Base-by-base conservation (phyloP, 2,888 invertebrate species). In the Machimus rusticus region DNA sequence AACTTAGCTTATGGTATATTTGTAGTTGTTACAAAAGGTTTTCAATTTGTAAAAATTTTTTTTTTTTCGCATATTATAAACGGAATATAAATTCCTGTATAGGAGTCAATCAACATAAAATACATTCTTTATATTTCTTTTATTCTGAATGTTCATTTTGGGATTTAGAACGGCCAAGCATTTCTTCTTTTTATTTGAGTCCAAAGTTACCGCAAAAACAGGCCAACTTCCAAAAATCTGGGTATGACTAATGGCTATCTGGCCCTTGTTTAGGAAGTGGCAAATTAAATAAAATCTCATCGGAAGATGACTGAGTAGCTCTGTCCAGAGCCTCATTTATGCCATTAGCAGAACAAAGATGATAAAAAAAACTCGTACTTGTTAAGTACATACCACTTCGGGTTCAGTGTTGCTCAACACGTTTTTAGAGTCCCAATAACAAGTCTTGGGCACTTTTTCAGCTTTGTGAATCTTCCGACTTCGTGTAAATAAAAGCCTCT, bases 391-490 rank as follows among this genome's bases (percentile, higher is more conserved):
- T 79, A 79, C 79, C 51, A 79, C 79, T 79, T 79, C 79, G 79
- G 79, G 46, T 79, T 79, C 79, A 79, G 79, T 79, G 79, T 51
- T 79, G 79, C 79, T 79, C 51, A 79, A 79, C 79, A 79, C 79
- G 79, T 79, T 79, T 79, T 51, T 79, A 79, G 46, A 79, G 46
- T 79, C 79, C 55, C 51, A 79, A 79, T 79, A 79, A 79, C 79
- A 79, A 79, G 79, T 79, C 79, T 79, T 79, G 79, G 78, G 46
- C 79, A 79, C 51, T 79, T 79, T 79, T 79, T 79, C 51, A 79
- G 31, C 79, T 79, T 79, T 79, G 79, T 79, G 79, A 79, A 79
- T 79, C 79, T 79, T 79, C 79, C 79, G 79, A 79, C 79, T 79
- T 28, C 79, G 79, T 79, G 79, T 79, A 79, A 79, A 79, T 79